Percentiles rank a stretch among this genome's conserved stretches.
Evolutionary conservation across 2,113 vertebrate genomes (phyloP).

Genomic region (Pygoscelis adeliae): DNA sequence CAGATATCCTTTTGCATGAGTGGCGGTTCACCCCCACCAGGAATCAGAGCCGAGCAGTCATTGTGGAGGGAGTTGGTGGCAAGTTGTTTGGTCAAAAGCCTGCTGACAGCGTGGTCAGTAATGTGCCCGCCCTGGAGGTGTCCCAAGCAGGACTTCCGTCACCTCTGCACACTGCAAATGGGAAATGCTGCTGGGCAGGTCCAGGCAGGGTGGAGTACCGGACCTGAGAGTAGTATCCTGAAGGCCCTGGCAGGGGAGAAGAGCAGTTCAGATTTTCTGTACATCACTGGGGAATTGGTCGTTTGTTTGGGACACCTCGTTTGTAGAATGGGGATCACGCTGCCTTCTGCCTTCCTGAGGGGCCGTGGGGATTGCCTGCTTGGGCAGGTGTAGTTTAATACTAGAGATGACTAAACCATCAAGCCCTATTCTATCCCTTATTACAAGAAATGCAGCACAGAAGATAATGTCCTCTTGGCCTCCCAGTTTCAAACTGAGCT

Average conservation of each 20-base stretch:
- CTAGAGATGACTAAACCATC: not conserved
- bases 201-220: not conserved
- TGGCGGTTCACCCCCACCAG: not conserved
- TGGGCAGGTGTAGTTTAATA: not conserved
- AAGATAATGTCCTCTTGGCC: not conserved
- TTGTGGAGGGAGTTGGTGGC: not conserved
- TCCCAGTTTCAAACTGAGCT: not conserved
- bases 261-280: not conserved
- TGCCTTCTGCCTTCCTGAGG: not conserved
- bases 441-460: not conserved
- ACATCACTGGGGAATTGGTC: not conserved
- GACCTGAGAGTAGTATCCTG: not conserved
- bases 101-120: not conserved
- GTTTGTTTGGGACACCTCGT: not conserved
- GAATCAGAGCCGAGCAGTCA: not conserved
- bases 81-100: not conserved
- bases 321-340: not conserved
- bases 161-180: not conserved
- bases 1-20: conserved; percentile 90
- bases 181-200: not conserved
- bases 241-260: not conserved
- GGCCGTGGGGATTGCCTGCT: not conserved
- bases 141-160: not conserved
- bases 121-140: not conserved
- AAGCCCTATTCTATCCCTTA: not conserved